Conservation (phyloP, 1,140 invertebrate species). For the Euura lappo region DNA sequence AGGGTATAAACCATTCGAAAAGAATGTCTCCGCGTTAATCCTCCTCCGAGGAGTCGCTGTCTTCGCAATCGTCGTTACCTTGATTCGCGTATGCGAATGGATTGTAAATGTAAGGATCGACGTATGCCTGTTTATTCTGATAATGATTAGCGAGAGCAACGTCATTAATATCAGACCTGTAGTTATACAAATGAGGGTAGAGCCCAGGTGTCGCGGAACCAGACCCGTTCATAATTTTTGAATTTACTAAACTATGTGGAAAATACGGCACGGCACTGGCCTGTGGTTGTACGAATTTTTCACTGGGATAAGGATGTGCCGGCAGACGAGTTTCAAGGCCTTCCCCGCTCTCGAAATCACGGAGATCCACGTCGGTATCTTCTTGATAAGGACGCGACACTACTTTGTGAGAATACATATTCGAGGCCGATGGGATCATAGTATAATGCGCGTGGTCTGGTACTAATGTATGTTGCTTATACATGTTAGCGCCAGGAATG, state of each 20-base stretch:
- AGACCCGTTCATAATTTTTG: slow-evolving; percentile 47
- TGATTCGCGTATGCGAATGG: slow-evolving; percentile 12
- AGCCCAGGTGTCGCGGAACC: slow-evolving; percentile 42
- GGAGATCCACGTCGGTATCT: not conserved
- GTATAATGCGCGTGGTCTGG: slow-evolving; percentile 42
- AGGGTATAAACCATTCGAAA: slow-evolving; percentile 8
- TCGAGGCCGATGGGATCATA: slow-evolving; percentile 24
- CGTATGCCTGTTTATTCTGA: slow-evolving; percentile 38
- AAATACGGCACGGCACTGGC: slow-evolving; percentile 33
- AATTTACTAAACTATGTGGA: slow-evolving; percentile 31
- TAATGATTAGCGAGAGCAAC: slow-evolving; percentile 55
- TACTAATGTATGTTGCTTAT: slow-evolving; percentile 49
- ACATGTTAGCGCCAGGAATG: slow-evolving; percentile 37
- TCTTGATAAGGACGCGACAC: slow-evolving; percentile 21
- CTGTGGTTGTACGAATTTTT: slow-evolving; percentile 28
- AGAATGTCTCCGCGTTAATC: slow-evolving; percentile 16
- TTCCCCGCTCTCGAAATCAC: not conserved
- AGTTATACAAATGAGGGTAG: slow-evolving; percentile 56
- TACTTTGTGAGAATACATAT: slow-evolving; percentile 24
- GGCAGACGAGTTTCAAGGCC: not conserved
- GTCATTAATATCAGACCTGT: slow-evolving; percentile 43
- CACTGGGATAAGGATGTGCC: not conserved
- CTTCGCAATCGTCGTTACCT: slow-evolving; percentile 9
- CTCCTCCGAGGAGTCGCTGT: slow-evolving; percentile 19
- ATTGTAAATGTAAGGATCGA: slow-evolving; percentile 21